Evolutionary conservation across 2,797 vertebrate genomes (phyloP).

Genomic region (Onychomys arenicola): DNA sequence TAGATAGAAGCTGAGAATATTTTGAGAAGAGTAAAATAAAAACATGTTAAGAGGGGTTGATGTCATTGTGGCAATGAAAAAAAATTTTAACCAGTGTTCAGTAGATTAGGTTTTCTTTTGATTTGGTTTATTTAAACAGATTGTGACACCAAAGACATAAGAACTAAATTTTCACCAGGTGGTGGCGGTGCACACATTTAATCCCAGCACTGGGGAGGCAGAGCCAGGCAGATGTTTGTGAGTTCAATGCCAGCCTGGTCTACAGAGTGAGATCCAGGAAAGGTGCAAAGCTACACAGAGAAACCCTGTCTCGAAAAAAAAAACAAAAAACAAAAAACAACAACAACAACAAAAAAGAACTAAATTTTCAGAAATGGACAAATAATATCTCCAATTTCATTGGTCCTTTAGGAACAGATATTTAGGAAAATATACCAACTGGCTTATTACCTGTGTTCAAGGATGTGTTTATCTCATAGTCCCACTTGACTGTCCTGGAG

Average conservation of each 20-base stretch:
- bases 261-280: too few relatives aligned
- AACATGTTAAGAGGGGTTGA: background rate
- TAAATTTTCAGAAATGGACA: constrained; percentile 55
- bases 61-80: background rate
- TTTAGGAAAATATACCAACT: constrained; percentile 1
- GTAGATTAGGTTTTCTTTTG: constrained; percentile 31
- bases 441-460: background rate
- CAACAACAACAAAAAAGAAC: too few relatives aligned
- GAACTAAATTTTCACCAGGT: constrained; percentile 63
- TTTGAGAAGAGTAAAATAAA: constrained; percentile 48
- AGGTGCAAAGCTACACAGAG: too few relatives aligned
- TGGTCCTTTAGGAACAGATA: constrained; percentile 7
- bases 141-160: constrained; percentile 7
- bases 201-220: too few relatives aligned
- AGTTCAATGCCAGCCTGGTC: too few relatives aligned
- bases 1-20: background rate
- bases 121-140: constrained; percentile 60
- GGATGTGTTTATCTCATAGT: background rate
- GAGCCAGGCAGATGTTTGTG: too few relatives aligned
- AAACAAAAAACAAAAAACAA: too few relatives aligned
- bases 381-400: constrained; percentile 9
- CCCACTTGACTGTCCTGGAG: background rate
- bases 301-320: too few relatives aligned
- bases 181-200: too few relatives aligned
- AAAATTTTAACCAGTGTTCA: background rate